A percentile compares a stretch with the other conserved stretches of the same genome.
Conservation (phyloP, 2,113 vertebrate species). For the Megaleporinus macrocephalus region DNA sequence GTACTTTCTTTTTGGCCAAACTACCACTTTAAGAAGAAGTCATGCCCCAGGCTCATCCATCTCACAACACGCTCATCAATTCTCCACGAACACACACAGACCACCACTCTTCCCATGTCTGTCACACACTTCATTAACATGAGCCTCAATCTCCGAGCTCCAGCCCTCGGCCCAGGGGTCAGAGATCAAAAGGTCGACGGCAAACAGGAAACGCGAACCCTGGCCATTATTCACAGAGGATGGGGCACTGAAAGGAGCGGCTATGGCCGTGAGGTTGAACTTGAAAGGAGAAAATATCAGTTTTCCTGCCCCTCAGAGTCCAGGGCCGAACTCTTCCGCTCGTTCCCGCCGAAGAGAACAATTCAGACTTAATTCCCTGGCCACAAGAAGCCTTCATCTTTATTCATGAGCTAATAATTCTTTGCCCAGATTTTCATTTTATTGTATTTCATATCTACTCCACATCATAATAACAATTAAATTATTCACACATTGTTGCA, state of each 20-base stretch:
- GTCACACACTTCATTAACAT: constrained; percentile 33
- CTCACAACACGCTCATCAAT: no score
- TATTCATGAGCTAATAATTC: constrained; percentile 11
- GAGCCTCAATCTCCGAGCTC: constrained; percentile 38
- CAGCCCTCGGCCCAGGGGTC: constrained; percentile 49
- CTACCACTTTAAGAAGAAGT: no score
- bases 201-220: constrained; percentile 40
- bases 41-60: no score
- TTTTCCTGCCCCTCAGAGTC: constrained; percentile 13
- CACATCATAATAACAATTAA: constrained; percentile 31
- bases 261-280: constrained; percentile 43
- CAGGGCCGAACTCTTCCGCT: neutral
- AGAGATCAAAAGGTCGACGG: constrained; percentile 56
- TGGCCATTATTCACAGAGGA: constrained; percentile 36
- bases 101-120: neutral
- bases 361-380: neutral
- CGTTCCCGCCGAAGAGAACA: neutral
- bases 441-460: constrained; percentile 19
- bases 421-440: constrained; percentile 11
- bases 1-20: no score
- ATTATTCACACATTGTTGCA: constrained; percentile 1
- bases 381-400: neutral
- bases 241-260: constrained; percentile 13
- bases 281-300: constrained; percentile 39
- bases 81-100: neutral